Evolutionary conservation across 1,140 invertebrate species (phyloP).

Genomic region (Ganaspis sp.): DNA sequence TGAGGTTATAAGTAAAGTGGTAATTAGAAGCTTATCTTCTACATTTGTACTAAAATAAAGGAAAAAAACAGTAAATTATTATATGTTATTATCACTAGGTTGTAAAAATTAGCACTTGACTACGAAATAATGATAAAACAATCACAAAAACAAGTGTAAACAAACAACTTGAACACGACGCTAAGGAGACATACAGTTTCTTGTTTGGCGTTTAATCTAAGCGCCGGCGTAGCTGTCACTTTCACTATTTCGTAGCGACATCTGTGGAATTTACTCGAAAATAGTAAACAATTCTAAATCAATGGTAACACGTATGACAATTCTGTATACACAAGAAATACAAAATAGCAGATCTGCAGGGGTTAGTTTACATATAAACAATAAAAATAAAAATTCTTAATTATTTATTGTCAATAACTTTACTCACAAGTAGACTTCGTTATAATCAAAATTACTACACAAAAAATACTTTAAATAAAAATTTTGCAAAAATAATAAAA

Average conservation of each 20-base stretch:
- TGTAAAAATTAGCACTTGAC: slow-evolving; percentile 21
- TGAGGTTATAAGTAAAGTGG: not conserved
- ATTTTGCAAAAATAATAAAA: no score
- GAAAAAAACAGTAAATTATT: not conserved
- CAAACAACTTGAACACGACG: slow-evolving; percentile 28
- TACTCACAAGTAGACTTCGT: no score
- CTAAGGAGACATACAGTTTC: not conserved
- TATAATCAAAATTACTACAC: no score
- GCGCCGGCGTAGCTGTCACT: slow-evolving; percentile 50
- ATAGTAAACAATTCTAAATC: not conserved
- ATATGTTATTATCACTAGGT: no score
- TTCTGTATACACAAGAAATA: not conserved
- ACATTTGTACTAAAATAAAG: not conserved
- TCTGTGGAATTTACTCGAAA: not conserved
- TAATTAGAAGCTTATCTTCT: not conserved
- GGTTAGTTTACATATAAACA: no score
- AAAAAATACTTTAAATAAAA: no score
- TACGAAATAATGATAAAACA: slow-evolving; percentile 9
- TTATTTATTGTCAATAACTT: no score
- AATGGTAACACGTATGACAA: not conserved
- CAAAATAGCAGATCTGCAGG: no score
- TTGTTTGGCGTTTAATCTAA: not conserved
- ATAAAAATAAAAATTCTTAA: no score
- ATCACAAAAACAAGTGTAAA: slow-evolving; percentile 39
- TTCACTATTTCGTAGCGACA: not conserved